phyloP scores from a whole-genome alignment of 64 coral and sea anemone species.

The Porites lutea region DNA sequence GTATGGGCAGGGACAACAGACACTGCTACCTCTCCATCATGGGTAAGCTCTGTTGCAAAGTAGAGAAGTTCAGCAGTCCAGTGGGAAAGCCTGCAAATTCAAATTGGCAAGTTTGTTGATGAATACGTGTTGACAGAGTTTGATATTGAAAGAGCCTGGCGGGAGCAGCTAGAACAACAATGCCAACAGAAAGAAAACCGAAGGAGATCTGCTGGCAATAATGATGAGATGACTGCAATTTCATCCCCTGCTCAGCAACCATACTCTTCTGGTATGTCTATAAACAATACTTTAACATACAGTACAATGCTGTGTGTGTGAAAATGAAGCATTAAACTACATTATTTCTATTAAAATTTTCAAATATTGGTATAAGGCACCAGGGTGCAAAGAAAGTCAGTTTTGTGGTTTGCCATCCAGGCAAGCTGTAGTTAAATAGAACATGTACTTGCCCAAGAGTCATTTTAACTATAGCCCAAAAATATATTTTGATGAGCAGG shows the following conservation, averaged over 20 bases:
- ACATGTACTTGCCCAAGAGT: too few relatives aligned
- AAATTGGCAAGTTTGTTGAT: constrained; percentile 37
- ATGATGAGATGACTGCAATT: constrained; percentile 14
- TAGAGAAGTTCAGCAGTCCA: not conserved
- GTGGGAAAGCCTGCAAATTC: not conserved
- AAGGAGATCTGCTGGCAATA: not conserved
- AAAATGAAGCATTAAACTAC: too few relatives aligned
- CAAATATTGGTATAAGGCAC: too few relatives aligned
- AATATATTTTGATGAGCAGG: too few relatives aligned
- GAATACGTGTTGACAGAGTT: constrained; percentile 47
- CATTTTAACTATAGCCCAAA: too few relatives aligned
- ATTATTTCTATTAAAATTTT: too few relatives aligned
- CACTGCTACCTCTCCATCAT: constrained; percentile 22
- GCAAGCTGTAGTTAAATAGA: too few relatives aligned
- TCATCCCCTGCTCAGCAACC: constrained; percentile 10
- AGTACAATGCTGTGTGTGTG: too few relatives aligned
- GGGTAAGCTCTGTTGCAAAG: not conserved
- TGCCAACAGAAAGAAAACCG: constrained; percentile 8
- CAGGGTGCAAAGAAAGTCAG: too few relatives aligned
- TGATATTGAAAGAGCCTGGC: constrained; percentile 35
- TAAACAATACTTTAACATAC: not conserved
- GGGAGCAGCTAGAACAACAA: constrained; percentile 30
- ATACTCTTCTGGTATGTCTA: constrained; percentile 28
- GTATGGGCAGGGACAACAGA: constrained; percentile 43
- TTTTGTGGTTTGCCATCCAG: too few relatives aligned